Conservation (phyloP, 1,140 invertebrate species). For the Eciton burchellii region DNA sequence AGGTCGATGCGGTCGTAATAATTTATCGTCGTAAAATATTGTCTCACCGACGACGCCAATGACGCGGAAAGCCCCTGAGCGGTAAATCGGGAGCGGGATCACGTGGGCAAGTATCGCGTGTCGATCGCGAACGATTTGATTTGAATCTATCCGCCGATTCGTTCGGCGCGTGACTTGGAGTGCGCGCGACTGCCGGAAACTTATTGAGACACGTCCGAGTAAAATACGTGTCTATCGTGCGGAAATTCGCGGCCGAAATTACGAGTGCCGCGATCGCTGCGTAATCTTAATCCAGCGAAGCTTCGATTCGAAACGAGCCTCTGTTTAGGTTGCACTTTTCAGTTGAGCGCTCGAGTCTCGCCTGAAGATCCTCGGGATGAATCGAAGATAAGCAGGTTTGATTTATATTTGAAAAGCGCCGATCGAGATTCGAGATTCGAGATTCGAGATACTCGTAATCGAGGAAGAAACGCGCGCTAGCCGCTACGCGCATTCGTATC, state of each 20-base stretch:
- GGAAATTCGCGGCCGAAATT: not conserved
- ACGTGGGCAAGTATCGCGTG: slow-evolving; percentile 59
- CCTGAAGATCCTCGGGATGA: too few relatives aligned
- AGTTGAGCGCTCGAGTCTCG: too few relatives aligned
- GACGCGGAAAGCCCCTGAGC: slow-evolving; percentile 70
- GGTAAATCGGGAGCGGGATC: slow-evolving; percentile 70
- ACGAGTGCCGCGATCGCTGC: not conserved
- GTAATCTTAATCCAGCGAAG: not conserved
- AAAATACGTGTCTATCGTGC: slow-evolving; percentile 31
- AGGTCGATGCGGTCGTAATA: slow-evolving; percentile 75
- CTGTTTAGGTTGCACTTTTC: too few relatives aligned
- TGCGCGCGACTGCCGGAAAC: slow-evolving; percentile 38
- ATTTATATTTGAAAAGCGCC: too few relatives aligned
- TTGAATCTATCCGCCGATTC: slow-evolving; percentile 54
- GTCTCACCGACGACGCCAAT: slow-evolving; percentile 69
- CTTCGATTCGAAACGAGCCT: not conserved
- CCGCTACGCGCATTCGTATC: too few relatives aligned
- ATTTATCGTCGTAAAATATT: slow-evolving; percentile 81
- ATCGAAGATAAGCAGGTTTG: too few relatives aligned
- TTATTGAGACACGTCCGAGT: slow-evolving; percentile 49
- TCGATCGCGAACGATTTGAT: slow-evolving; percentile 62
- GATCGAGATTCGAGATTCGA: too few relatives aligned
- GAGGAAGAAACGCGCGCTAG: too few relatives aligned
- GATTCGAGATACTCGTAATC: too few relatives aligned
- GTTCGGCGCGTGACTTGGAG: slow-evolving; percentile 46